Evolutionary conservation across 2,888 invertebrate genomes (phyloP).

Genomic region (Escarpia spicata): DNA sequence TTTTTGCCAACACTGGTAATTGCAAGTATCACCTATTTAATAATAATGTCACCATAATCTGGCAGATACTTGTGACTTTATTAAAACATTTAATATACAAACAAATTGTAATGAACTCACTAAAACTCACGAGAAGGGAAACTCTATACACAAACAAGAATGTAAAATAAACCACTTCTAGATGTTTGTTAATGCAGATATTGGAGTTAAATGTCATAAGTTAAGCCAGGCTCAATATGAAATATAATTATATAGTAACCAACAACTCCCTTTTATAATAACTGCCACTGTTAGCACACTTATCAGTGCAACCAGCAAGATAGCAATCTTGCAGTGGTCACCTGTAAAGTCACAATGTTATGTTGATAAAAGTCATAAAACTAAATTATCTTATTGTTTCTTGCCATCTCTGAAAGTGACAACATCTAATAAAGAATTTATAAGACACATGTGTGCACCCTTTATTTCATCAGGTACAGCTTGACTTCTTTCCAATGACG

Average conservation of each 20-base stretch:
- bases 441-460: background rate
- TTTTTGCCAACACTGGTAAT: no score
- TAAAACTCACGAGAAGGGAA: no score
- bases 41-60: no score
- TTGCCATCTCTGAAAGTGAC: background rate
- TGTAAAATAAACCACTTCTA: no score
- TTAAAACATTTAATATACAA: no score
- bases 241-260: background rate
- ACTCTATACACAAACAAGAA: no score
- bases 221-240: no score
- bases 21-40: no score
- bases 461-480: background rate
- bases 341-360: background rate
- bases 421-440: background rate
- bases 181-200: no score
- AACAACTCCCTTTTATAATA: background rate
- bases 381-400: background rate
- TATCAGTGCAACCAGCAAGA: background rate
- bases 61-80: no score
- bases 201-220: no score
- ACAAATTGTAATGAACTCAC: no score
- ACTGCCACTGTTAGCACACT: background rate
- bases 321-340: background rate
- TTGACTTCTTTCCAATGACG: background rate
- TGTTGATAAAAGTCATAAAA: background rate